phyloP scores from a whole-genome alignment of 92 coral and sea anemone genomes.

The Palythoa grandis region DNA sequence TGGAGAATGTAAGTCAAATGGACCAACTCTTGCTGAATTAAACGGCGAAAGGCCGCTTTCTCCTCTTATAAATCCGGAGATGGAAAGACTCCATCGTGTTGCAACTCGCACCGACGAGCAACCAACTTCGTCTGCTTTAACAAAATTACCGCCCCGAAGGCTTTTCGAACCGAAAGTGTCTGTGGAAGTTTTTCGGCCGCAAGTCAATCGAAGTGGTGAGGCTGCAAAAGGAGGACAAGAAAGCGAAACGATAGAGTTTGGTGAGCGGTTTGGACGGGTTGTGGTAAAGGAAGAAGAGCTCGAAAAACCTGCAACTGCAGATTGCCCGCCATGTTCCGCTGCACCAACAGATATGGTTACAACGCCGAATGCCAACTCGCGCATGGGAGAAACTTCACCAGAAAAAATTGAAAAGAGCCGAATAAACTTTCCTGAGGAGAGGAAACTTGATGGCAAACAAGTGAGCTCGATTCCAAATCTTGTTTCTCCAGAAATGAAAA shows the following conservation, averaged over 20 bases:
- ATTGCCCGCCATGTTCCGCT: slow-evolving; percentile 21
- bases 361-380: slow-evolving; percentile 19
- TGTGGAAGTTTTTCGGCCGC: slow-evolving; percentile 41
- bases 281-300: slow-evolving; percentile 30
- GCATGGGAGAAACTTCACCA: slow-evolving; percentile 14
- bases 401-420: slow-evolving; percentile 12
- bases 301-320: not conserved
- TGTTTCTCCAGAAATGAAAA: slow-evolving; percentile 69
- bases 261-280: slow-evolving; percentile 46
- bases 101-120: slow-evolving; percentile 89
- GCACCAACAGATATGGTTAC: slow-evolving; percentile 32
- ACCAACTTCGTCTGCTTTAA: slow-evolving; percentile 49
- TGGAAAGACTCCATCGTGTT: slow-evolving; percentile 97
- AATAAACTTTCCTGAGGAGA: slow-evolving; percentile 53
- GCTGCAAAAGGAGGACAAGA: slow-evolving; percentile 17
- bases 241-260: slow-evolving; percentile 32
- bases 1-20: slow-evolving; percentile 79
- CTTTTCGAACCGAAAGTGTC: slow-evolving; percentile 36
- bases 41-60: slow-evolving; percentile 93
- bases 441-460: slow-evolving; percentile 57
- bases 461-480: slow-evolving; percentile 59
- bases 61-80: slow-evolving; percentile 96
- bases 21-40: slow-evolving; percentile 97
- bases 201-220: slow-evolving; percentile 26
- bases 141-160: slow-evolving; percentile 29